These are phyloP conservation scores for Cydia strobilella DNA, from an alignment of 1,140 invertebrate species.

Conservation along the genomic window DNA sequence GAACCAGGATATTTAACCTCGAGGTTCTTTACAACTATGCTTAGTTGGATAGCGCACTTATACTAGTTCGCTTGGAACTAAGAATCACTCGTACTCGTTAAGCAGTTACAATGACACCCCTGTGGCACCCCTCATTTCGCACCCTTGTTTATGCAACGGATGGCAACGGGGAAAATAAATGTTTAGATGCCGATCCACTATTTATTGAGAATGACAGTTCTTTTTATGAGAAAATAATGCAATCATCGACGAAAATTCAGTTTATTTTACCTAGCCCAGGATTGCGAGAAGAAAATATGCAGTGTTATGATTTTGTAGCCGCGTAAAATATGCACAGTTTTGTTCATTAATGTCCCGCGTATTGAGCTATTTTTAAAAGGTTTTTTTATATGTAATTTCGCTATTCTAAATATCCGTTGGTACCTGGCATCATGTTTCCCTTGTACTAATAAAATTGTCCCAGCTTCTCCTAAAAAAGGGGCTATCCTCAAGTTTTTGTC, in stretches of 20 bases:
- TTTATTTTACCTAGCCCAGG: not conserved
- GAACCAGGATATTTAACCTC: not conserved
- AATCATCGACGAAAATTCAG: conserved; percentile 18
- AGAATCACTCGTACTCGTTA: not conserved
- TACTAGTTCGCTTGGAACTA: not conserved
- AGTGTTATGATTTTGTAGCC: not conserved
- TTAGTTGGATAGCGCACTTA: not conserved
- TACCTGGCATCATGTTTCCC: too few species aligned
- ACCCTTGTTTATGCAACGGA: conserved; percentile 26
- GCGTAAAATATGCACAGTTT: not conserved
- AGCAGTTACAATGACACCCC: not conserved
- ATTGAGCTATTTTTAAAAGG: not conserved
- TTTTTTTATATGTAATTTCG: too few species aligned
- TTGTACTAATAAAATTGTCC: not conserved
- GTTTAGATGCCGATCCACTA: conserved; percentile 24
- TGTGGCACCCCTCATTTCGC: not conserved
- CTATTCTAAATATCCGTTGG: too few species aligned
- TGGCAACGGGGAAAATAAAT: conserved; percentile 16
- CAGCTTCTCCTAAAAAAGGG: too few species aligned
- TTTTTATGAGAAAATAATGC: conserved; percentile 29
- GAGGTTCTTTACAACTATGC: not conserved
- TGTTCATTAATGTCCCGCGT: not conserved
- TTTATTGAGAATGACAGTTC: conserved; percentile 33
- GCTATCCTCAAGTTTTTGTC: too few species aligned
- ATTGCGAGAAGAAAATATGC: not conserved